Base-by-base conservation (phyloP, 2,888 invertebrate species). In the Scotopteryx bipunctaria region DNA sequence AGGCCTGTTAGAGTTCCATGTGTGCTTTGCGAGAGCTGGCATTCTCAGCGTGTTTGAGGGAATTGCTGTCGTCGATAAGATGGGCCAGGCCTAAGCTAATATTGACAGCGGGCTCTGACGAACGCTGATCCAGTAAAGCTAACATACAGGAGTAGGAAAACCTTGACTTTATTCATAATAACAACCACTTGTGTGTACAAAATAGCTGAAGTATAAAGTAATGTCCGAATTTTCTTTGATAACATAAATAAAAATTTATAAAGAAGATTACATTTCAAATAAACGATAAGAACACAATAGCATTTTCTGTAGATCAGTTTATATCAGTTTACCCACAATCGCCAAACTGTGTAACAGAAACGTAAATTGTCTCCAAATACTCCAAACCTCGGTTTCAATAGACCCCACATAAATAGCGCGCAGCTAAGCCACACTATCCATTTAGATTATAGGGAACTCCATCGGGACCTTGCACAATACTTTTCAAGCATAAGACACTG, bases 1-100 rank as follows among this genome's bases (percentile, higher is more conserved):
- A 73, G 68, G 65, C 63, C 58, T 66, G 60, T 46, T 63, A 79
- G 79, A 78, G 53, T 76, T 81, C 77, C 64, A 78, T 79, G 73
- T 67, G 63, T 69, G 53, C 56, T 65, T 71, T 64, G 61, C 59
- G 64, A 69, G 72, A 64, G 51, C 57, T 46, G 31, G 19, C 52
- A 66, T 65, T 61, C 42, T 17, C 59, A 55, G 59, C 46, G 56
- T 60, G 60, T 59, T 57, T 63, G 65, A 48, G 46, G 40, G 62
- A 67, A 73, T 71, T 55, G 54, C 55, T 59, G 53, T 45, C 51
- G 45, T 35, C 45, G 56, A 55, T 57, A 63, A 63, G 56, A 66
- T 58, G 43, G 36, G 58, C 56, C 21, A 43, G 50, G 36, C 52
- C 55, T 63, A 54, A 55, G 59, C 64, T 64, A 69, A 61, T 64